phyloP scores from a whole-genome alignment of 53 echinoderm and acorn worm genomes.

The Paelopatides confundens region DNA sequence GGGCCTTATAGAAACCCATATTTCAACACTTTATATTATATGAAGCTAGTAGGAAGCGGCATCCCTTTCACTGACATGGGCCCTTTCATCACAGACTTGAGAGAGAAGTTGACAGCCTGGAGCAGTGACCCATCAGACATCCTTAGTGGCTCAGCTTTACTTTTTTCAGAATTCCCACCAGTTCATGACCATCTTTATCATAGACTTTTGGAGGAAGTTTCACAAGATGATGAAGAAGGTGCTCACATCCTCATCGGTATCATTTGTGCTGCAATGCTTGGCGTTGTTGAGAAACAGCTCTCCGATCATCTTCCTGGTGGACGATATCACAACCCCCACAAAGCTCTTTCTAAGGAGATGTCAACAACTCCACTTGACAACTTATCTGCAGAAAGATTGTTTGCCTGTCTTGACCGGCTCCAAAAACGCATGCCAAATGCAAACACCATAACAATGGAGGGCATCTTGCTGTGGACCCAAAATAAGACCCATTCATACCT shows the following conservation, averaged over 20 bases:
- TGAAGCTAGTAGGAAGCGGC: neutral
- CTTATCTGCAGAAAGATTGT: constrained; percentile 26
- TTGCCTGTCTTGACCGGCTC: neutral
- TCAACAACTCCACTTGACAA: neutral
- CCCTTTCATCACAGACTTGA: neutral
- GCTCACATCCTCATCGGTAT: neutral
- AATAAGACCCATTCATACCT: neutral
- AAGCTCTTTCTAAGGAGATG: constrained; percentile 14
- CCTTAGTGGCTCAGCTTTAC: neutral
- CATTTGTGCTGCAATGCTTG: constrained; percentile 2
- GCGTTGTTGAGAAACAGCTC: constrained; percentile 20
- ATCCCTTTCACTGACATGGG: constrained; percentile 16
- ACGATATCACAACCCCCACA: neutral
- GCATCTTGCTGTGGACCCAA: constrained; percentile 7
- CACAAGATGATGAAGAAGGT: neutral
- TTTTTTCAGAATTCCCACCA: neutral
- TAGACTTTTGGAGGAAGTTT: neutral
- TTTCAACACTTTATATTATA: neutral
- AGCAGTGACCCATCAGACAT: neutral
- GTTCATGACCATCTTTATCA: neutral
- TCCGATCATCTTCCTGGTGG: neutral
- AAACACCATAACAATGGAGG: constrained; percentile 31
- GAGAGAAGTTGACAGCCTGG: neutral
- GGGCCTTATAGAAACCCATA: constrained; percentile 2
- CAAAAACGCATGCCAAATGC: constrained; percentile 36